phyloP scores from a whole-genome alignment of 2,888 invertebrate genomes.

The Torymus auratus region DNA sequence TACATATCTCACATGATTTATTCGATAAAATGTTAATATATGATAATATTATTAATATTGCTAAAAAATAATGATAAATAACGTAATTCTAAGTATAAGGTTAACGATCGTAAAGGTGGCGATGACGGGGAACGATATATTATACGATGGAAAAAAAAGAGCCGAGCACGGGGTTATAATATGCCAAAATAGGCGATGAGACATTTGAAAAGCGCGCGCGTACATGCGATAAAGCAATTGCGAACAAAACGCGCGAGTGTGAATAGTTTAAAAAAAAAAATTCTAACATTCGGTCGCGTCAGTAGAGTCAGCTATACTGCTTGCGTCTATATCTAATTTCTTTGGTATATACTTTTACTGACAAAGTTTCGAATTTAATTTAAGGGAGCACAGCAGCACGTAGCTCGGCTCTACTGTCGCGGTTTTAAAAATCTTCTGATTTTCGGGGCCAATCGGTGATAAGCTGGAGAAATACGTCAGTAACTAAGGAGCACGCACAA shows the following conservation, averaged over 20 bases:
- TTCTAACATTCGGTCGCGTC: constrained; percentile 35
- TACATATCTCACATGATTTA: constrained; percentile 53
- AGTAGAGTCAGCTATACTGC: constrained; percentile 38
- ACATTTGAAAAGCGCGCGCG: background rate
- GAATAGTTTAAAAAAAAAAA: constrained; percentile 39
- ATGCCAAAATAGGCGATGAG: background rate
- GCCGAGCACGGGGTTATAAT: background rate
- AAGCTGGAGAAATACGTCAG: constrained; percentile 53
- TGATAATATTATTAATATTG: constrained; percentile 16
- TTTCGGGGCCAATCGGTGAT: constrained; percentile 72
- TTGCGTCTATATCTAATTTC: background rate
- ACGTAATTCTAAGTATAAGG: constrained; percentile 33
- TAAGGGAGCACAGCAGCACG: too few relatives aligned
- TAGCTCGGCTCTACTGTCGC: constrained; percentile 43
- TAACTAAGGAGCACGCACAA: constrained; percentile 59
- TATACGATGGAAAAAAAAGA: background rate
- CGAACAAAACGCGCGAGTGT: background rate
- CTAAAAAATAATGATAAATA: background rate
- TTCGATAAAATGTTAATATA: constrained; percentile 32
- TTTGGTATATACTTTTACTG: background rate
- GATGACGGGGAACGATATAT: background rate
- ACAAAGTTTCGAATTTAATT: too few relatives aligned
- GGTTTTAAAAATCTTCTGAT: constrained; percentile 67
- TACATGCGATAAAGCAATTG: constrained; percentile 5
- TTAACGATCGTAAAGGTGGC: constrained; percentile 1